These are phyloP conservation scores for Archivesica marissinica DNA, from an alignment of 1,140 invertebrate genomes.

Conservation along the genomic window DNA sequence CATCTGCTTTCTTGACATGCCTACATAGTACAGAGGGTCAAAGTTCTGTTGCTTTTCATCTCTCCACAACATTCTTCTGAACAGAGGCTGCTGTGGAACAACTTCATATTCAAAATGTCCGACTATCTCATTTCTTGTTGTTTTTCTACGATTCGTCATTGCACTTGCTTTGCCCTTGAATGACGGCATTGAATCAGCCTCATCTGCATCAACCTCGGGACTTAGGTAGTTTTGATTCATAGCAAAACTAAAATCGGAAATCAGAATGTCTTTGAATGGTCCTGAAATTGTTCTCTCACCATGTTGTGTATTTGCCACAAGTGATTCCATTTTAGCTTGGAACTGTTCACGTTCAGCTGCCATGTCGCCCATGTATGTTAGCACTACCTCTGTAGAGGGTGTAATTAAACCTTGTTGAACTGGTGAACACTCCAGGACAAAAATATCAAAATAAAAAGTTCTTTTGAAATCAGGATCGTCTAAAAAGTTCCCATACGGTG, in stretches of 20 bases:
- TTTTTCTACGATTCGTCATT: conserved; percentile 10
- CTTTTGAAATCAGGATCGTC: conserved; percentile 68
- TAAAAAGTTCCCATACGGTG: conserved; percentile 68
- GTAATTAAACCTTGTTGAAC: conserved; percentile 75
- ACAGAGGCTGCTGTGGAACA: conserved; percentile 45
- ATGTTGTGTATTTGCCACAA: background rate
- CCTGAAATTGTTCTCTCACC: background rate
- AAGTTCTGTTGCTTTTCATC: conserved; percentile 61
- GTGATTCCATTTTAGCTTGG: conserved; percentile 38
- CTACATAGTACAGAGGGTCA: conserved; percentile 71
- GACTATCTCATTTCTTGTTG: background rate
- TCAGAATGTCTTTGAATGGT: conserved; percentile 34
- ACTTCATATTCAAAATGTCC: conserved; percentile 58
- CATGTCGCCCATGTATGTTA: conserved; percentile 68
- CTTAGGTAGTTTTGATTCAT: conserved; percentile 28
- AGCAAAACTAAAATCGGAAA: conserved; percentile 66
- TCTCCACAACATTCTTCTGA: conserved; percentile 52
- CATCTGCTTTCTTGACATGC: conserved; percentile 73
- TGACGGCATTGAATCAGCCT: background rate
- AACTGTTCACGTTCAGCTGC: conserved; percentile 32
- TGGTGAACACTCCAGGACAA: conserved; percentile 75
- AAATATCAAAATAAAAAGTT: conserved; percentile 68
- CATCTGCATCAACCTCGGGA: conserved; percentile 28
- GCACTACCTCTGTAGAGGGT: conserved; percentile 72
- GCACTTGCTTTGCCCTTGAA: conserved; percentile 40